These are phyloP conservation scores for Girardinichthys multiradiatus DNA, from an alignment of 2,113 vertebrate genomes.

Conservation along the genomic window DNA sequence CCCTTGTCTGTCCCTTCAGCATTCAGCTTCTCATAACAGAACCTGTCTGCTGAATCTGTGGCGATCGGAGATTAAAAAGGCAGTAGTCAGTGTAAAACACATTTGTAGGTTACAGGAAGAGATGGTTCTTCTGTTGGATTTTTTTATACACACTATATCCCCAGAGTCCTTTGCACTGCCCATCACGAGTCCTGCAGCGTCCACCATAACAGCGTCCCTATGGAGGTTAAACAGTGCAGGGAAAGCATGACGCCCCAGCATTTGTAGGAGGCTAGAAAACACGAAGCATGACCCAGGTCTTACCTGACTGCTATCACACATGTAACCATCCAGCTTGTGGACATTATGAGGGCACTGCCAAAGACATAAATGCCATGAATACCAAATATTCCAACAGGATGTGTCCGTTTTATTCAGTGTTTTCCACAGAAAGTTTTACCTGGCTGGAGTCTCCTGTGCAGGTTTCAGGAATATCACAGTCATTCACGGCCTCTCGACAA, in stretches of 20 bases:
- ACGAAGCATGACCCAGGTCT: neutral
- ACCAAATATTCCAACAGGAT: neutral
- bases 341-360: conserved; percentile 91
- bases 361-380: conserved; percentile 9
- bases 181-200: conserved; percentile 90
- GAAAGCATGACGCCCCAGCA: neutral
- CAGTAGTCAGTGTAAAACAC: neutral
- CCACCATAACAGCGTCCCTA: conserved; percentile 93
- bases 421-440: conserved; percentile 70
- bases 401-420: neutral
- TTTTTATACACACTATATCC: conserved; percentile 83
- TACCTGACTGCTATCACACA: conserved; percentile 91
- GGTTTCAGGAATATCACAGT: conserved; percentile 92
- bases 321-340: conserved; percentile 93
- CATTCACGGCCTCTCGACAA: conserved; percentile 90
- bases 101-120: neutral
- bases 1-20: conserved; percentile 94
- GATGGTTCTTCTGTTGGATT: neutral
- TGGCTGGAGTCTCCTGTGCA: conserved; percentile 96
- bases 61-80: conserved; percentile 4
- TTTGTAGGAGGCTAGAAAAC: neutral
- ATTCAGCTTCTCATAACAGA: conserved; percentile 96
- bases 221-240: neutral
- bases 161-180: conserved; percentile 90
- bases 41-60: conserved; percentile 88